Base-by-base conservation (phyloP, 30 jellyfish, hydroid and myxozoan species). In the Aurelia sp. region DNA sequence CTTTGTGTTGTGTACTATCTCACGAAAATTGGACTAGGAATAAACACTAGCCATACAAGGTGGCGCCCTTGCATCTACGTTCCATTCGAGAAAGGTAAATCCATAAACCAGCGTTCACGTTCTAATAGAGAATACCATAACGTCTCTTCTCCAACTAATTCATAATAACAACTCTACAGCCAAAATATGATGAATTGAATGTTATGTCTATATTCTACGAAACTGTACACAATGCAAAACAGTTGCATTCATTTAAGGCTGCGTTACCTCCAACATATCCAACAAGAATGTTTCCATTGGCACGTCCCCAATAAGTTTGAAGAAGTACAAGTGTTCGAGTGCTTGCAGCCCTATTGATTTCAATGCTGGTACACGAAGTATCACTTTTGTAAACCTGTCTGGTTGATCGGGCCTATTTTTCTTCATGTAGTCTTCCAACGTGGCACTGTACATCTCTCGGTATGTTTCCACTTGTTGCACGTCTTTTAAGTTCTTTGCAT, bases 341-440 rank as follows among this genome's bases (percentile, higher is more conserved):
- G 95, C 97, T 57, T 92, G 97, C 72, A 92, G 86, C 35, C 97
- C 97, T 72, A 92, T 88, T 30, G 98, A 75, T 78, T 92, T 92
- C 85, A 92, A 71, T 31, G 96, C 92, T 30, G 98, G 98, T 67
- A 92, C 88, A 59, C 97, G 93, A 35, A 92, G 97, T 20, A 92
- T 82, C 63, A 92, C 62, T 48, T 87, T 78, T 68, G 91, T 84
- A 73, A 92, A 74, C 17, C 98, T 69, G 61, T 92, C 95, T 0
- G 92, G 90, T 65, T 92, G 96, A 53, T 87, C 96, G 30, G 97
- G 97, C 59, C 67, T 72, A 4, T 60, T 88, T 47, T 70, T 88
- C 81, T 81, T 83, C 80, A 81, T 78, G 86, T 92, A 88, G 62
- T 87, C 97, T n/a, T 80, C 88, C 57, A 92, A 72, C 13, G 98